Percentiles rank a stretch among this genome's conserved stretches.
Evolutionary conservation across 2,888 invertebrate genomes (phyloP).

Genomic region (Acheta domesticus): DNA sequence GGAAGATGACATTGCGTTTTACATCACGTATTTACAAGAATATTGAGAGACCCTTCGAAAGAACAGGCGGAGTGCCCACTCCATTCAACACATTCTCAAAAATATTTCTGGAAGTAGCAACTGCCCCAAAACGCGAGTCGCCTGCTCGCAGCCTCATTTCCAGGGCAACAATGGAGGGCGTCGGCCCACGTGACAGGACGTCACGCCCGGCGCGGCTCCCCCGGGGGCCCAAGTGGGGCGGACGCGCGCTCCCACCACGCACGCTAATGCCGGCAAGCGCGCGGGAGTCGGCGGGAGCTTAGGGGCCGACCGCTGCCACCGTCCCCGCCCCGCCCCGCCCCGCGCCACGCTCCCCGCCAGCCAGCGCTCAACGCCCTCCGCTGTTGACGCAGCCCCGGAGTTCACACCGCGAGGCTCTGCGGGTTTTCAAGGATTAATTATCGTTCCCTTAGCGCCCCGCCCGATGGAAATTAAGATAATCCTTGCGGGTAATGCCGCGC

Average conservation of each 20-base stretch:
- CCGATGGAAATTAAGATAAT: constrained; percentile 18
- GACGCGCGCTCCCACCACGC: neutral
- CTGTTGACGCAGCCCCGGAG: constrained; percentile 11
- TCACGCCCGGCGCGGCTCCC: no score
- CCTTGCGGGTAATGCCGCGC: constrained; percentile 9
- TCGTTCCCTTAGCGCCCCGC: neutral
- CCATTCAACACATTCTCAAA: no score
- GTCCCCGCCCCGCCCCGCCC: no score
- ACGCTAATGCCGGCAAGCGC: neutral
- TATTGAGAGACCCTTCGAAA: no score
- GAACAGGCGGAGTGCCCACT: no score
- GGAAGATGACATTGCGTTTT: no score
- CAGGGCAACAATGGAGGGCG: no score
- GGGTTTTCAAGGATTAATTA: constrained; percentile 12
- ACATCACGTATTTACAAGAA: no score
- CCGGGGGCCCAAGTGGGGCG: neutral
- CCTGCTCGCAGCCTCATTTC: no score
- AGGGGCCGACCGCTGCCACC: neutral
- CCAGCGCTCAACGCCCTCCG: neutral
- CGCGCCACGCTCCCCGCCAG: neutral
- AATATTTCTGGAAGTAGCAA: no score
- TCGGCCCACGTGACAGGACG: no score
- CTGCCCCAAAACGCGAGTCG: no score
- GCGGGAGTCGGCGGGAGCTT: neutral
- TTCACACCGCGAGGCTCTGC: constrained; percentile 7